A percentile compares a stretch with the other conserved stretches of the same genome.
Evolutionary conservation across 2,888 invertebrate genomes (phyloP).

Genomic region (Eulithis prunata): DNA sequence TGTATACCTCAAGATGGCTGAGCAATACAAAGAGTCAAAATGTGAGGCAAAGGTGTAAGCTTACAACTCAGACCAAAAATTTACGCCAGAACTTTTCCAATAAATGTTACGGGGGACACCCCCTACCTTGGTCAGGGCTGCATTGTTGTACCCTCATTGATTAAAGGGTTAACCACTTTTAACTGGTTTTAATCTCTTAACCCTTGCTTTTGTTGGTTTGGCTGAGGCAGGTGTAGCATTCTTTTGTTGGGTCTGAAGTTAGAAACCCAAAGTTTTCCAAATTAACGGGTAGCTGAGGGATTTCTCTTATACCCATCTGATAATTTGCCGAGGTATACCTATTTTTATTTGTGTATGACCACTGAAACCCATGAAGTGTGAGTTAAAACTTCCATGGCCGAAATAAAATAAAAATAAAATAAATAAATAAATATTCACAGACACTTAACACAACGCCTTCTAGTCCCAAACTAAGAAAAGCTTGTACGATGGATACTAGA

Average conservation of each 20-base stretch:
- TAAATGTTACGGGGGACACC: constrained; percentile 73
- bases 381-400: no score
- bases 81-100: constrained; percentile 77
- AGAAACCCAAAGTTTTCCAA: constrained; percentile 8
- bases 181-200: constrained; percentile 63
- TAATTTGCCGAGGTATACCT: background rate
- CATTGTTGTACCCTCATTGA: constrained; percentile 70
- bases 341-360: no score
- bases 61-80: constrained; percentile 45
- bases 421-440: no score
- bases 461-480: no score
- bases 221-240: constrained; percentile 45
- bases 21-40: no score
- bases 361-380: no score
- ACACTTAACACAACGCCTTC: no score
- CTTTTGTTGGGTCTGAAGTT: constrained; percentile 44
- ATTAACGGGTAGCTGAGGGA: background rate
- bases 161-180: constrained; percentile 55
- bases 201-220: constrained; percentile 51
- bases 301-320: background rate
- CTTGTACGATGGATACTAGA: no score
- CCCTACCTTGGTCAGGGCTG: constrained; percentile 55
- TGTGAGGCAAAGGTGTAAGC: background rate
- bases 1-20: no score
- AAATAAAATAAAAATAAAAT: no score